phyloP scores from a whole-genome alignment of 2,113 vertebrate species.

The Phoxinus phoxinus region DNA sequence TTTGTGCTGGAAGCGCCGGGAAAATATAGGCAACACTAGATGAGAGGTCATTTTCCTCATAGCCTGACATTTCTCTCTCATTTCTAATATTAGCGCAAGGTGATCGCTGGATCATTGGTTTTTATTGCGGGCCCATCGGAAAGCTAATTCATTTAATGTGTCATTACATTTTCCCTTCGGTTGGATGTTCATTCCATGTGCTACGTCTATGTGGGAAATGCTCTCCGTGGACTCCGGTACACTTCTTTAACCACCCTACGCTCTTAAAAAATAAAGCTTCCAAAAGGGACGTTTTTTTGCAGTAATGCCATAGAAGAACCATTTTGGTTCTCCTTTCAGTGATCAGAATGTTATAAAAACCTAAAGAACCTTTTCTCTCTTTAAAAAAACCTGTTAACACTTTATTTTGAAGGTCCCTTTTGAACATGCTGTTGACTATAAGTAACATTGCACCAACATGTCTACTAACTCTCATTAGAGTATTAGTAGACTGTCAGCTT shows the following conservation, averaged over 20 bases:
- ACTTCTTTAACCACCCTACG: not conserved
- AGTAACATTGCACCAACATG: too few species aligned
- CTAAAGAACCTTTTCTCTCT: not conserved
- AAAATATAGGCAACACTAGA: constrained; percentile 35
- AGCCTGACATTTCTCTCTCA: constrained; percentile 51
- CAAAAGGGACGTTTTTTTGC: not conserved
- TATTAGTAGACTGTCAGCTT: too few species aligned
- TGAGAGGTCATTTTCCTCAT: constrained; percentile 51
- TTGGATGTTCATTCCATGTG: constrained; percentile 28
- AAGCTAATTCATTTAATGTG: constrained; percentile 62
- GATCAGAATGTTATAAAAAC: not conserved
- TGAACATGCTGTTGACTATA: too few species aligned
- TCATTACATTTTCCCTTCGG: constrained; percentile 49
- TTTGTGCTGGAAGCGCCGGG: constrained; percentile 19
- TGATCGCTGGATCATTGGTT: constrained; percentile 60
- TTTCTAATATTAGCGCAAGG: constrained; percentile 64
- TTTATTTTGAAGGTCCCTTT: too few species aligned
- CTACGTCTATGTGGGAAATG: not conserved
- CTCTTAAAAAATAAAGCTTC: not conserved
- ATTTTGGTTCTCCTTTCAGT: not conserved
- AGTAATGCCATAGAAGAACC: not conserved
- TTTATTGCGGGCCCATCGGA: constrained; percentile 58
- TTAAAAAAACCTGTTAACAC: too few species aligned
- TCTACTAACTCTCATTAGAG: too few species aligned
- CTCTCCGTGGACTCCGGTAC: constrained; percentile 23